phyloP scores from a whole-genome alignment of 2,888 invertebrate genomes.

The Drosophila anceps region DNA sequence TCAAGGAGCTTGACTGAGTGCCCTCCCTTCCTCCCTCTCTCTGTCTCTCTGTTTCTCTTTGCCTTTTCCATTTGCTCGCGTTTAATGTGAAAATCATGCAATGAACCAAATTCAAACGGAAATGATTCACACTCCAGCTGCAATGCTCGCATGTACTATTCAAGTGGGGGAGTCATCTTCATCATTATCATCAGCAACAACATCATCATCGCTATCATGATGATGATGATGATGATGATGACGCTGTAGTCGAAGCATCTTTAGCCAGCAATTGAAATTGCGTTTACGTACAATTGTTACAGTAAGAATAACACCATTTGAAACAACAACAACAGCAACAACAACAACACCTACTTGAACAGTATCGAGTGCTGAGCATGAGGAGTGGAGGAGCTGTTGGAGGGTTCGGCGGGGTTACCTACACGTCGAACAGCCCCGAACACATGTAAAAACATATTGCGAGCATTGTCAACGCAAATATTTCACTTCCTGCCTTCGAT shows the following conservation, averaged over 20 bases:
- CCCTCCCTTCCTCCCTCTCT: not conserved
- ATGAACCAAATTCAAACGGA: conserved; percentile 81
- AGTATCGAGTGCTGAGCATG: too few species aligned
- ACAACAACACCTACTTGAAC: not conserved
- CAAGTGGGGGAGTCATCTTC: conserved; percentile 40
- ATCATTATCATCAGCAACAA: conserved; percentile 19
- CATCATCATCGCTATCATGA: conserved; percentile 8
- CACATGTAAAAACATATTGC: conserved; percentile 59
- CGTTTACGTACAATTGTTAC: conserved; percentile 72
- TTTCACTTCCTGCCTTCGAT: conserved; percentile 76
- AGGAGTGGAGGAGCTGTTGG: not conserved
- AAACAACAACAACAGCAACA: conserved; percentile 55
- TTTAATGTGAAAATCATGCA: conserved; percentile 81
- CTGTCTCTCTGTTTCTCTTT: not conserved
- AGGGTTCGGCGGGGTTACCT: too few species aligned
- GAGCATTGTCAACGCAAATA: conserved; percentile 75
- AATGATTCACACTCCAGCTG: conserved; percentile 78
- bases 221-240: too few species aligned
- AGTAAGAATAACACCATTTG: conserved; percentile 55
- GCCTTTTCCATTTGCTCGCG: conserved; percentile 25
- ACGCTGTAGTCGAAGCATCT: conserved; percentile 28
- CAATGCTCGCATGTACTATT: conserved; percentile 37
- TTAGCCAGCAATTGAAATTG: conserved; percentile 58
- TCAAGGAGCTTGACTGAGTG: conserved; percentile 27
- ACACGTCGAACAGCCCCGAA: conserved; percentile 28